Base-by-base conservation (phyloP, 2,113 vertebrate species). In the Syngnathus floridae region DNA sequence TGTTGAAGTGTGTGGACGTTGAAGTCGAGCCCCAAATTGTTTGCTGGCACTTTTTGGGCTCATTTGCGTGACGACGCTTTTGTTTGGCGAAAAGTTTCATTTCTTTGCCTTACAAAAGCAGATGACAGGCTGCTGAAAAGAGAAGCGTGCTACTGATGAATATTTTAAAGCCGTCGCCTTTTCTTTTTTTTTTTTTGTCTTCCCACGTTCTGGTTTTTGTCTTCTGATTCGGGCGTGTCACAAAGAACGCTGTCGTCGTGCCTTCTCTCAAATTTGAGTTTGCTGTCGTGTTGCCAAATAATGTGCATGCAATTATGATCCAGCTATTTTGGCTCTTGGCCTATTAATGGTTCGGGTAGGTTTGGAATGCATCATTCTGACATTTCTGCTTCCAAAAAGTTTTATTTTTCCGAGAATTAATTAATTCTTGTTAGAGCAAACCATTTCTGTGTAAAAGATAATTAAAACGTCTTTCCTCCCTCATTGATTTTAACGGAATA, bases 141-240 rank as follows among this genome's bases (percentile, higher is more conserved):
- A 82, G 43, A 31, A 71, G 62, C 43, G 52, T 62, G 13, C 66
- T 58, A 31, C 31, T 64, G 55, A 81, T 86, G 69, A 84, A 87
- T 86, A 87, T 84, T 87, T 85, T 17, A 76, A 31, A 62, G 38
- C n/a, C 56, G 60, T 65, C 46, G 66, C 57, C 62, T 36, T 31
- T 31, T 31, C 26, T 31, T 31, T 31, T 31, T 31, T 31, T 62
- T 46, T 51, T 41, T 0, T 10, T 58, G 46, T 65, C 43, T 60
- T 55, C 14, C 51, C 76, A 75, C 63, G 71, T 78, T 8, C 19
- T n/a, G 48, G 4, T 49, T 75, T 72, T 74, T 71, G 71, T 51
- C 48, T 16, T 49, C 64, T 61, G 55, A 73, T 68, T 40, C 65
- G n/a, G 56, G 58, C 22, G 61, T 74, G 56, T 51, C 40, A 62